Evolutionary conservation across 2,888 invertebrate genomes (phyloP).

Genomic region (Leucozona laternaria): DNA sequence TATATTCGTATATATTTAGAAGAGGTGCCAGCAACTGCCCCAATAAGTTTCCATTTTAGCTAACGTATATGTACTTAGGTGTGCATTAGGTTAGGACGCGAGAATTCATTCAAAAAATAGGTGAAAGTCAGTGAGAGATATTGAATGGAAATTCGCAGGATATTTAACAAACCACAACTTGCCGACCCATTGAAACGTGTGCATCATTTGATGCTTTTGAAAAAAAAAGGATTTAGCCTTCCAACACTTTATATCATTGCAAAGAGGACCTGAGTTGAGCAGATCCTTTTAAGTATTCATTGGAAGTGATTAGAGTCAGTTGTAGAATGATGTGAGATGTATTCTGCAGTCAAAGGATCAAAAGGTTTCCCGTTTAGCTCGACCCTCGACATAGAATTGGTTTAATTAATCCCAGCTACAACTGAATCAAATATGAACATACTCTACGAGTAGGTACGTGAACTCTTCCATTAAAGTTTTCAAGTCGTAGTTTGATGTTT

Average conservation of each 20-base stretch:
- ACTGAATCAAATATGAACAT: background rate
- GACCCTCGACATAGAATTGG: background rate
- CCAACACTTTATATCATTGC: conserved; percentile 36
- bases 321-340: background rate
- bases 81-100: background rate
- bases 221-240: background rate
- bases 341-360: background rate
- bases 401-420: background rate
- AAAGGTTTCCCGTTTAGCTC: background rate
- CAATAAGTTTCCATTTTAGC: background rate
- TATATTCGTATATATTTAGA: background rate
- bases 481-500: background rate
- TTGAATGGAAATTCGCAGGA: conserved; percentile 51
- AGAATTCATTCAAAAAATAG: conserved; percentile 18
- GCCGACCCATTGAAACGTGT: conserved; percentile 52
- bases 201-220: conserved; percentile 36
- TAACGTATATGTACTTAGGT: background rate
- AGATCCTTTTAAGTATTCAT: conserved; percentile 21
- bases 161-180: conserved; percentile 54
- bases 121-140: conserved; percentile 28
- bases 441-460: background rate
- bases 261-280: conserved; percentile 3
- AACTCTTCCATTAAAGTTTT: background rate
- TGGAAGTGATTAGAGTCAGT: conserved; percentile 27
- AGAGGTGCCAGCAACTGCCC: background rate